These are phyloP conservation scores for Stenchaetothrips biformis DNA, from an alignment of 2,888 invertebrate genomes.

Conservation along the genomic window DNA sequence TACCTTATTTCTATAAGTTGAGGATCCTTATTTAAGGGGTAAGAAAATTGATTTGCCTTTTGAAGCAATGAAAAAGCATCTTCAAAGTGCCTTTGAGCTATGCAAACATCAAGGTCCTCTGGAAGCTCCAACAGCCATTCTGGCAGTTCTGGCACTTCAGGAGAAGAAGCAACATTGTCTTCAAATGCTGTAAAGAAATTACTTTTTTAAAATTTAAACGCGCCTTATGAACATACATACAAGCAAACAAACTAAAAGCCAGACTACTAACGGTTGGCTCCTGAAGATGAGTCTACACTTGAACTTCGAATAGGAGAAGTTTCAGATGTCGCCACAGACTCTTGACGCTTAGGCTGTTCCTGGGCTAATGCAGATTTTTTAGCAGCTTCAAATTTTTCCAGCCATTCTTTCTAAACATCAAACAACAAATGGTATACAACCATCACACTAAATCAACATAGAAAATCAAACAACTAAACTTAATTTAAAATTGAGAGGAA, in stretches of 20 bases:
- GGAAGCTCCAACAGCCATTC: constrained; percentile 88
- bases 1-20: constrained; percentile 50
- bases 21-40: constrained; percentile 42
- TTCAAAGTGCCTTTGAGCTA: constrained; percentile 93
- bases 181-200: constrained; percentile 44
- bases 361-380: constrained; percentile 72
- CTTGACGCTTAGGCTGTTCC: constrained; percentile 52
- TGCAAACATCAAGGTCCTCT: constrained; percentile 90
- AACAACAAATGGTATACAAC: constrained; percentile 25
- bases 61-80: constrained; percentile 77
- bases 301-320: constrained; percentile 48
- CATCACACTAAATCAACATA: too few species aligned
- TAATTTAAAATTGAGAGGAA: constrained; percentile 6
- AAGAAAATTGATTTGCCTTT: constrained; percentile 41
- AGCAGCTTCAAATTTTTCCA: constrained; percentile 85
- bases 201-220: not conserved
- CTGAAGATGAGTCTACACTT: constrained; percentile 47
- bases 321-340: constrained; percentile 45
- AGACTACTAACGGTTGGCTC: constrained; percentile 45
- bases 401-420: constrained; percentile 73
- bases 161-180: constrained; percentile 43
- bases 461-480: constrained; percentile 31
- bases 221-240: not conserved
- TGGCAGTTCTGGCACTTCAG: constrained; percentile 51
- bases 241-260: constrained; percentile 16